These are phyloP conservation scores for Halisarca cf. caerulea DNA, from an alignment of 37 sponge, comb jelly and placozoan genomes.

Conservation along the genomic window DNA sequence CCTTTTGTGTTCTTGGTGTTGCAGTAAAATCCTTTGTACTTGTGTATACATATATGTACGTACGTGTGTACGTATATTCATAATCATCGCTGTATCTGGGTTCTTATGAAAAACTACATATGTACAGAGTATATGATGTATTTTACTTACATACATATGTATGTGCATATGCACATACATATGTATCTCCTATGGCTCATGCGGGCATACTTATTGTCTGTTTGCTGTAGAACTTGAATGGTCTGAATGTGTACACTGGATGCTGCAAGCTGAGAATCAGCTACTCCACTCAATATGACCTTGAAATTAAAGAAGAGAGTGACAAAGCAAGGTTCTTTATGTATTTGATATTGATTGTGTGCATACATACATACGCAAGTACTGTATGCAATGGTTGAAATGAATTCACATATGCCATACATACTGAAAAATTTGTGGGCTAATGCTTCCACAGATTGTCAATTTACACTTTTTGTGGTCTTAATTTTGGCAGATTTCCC, in stretches of 20 bases:
- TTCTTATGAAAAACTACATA: neutral
- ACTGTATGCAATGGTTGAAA: too few relatives aligned
- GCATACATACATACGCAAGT: constrained; percentile 14
- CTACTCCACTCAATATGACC: constrained; percentile 77
- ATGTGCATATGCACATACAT: constrained; percentile 8
- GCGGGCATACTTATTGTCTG: neutral
- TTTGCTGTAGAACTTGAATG: constrained; percentile 75
- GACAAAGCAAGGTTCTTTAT: constrained; percentile 82
- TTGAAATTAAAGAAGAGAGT: constrained; percentile 86
- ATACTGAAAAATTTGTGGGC: too few relatives aligned
- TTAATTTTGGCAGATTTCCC: too few relatives aligned
- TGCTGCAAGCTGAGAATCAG: constrained; percentile 91
- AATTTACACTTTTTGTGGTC: too few relatives aligned
- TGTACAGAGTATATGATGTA: neutral
- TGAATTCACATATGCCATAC: too few relatives aligned
- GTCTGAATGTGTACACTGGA: constrained; percentile 92
- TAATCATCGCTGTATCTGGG: too few relatives aligned
- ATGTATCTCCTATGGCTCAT: neutral
- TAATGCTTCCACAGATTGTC: too few relatives aligned
- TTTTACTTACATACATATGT: neutral
- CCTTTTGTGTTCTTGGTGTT: too few relatives aligned
- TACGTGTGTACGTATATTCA: too few relatives aligned
- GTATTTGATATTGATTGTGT: neutral
- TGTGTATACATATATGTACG: too few relatives aligned
- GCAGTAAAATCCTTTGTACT: too few relatives aligned